Evolutionary conservation across 2,797 vertebrate species (phyloP).

Genomic region (Micromesistius poutassou): DNA sequence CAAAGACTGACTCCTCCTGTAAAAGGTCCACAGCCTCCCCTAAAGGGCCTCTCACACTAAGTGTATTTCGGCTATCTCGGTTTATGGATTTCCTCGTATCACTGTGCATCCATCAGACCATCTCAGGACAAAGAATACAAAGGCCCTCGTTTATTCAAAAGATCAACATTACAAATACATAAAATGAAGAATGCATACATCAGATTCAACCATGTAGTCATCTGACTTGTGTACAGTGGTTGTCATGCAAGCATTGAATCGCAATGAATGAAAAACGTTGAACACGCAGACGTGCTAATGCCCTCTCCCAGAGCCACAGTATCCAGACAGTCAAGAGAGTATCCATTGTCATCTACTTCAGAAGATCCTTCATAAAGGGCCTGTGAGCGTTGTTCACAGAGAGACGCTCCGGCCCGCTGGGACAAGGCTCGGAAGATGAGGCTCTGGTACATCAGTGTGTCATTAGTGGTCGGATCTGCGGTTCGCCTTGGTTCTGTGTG

Average conservation of each 20-base stretch:
- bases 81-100: neutral
- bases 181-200: neutral
- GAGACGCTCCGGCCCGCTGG: neutral
- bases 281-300: neutral
- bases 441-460: slow-evolving; percentile 32
- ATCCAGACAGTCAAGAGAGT: neutral
- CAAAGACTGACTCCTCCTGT: neutral
- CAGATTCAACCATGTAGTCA: neutral
- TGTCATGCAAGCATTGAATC: neutral
- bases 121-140: no score
- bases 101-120: neutral
- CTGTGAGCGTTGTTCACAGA: no score
- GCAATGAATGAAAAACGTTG: neutral
- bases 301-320: neutral
- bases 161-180: neutral
- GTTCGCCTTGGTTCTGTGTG: slow-evolving; percentile 43
- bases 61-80: no score
- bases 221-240: neutral
- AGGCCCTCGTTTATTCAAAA: no score
- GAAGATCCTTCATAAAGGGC: neutral
- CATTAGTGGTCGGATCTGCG: slow-evolving; percentile 39
- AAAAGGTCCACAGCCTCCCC: neutral
- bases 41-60: neutral
- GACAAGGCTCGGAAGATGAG: slow-evolving; percentile 31
- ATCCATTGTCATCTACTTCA: neutral